phyloP scores from a whole-genome alignment of 35 echinoderm and acorn worm species.

The Ophiothrix spiculata region DNA sequence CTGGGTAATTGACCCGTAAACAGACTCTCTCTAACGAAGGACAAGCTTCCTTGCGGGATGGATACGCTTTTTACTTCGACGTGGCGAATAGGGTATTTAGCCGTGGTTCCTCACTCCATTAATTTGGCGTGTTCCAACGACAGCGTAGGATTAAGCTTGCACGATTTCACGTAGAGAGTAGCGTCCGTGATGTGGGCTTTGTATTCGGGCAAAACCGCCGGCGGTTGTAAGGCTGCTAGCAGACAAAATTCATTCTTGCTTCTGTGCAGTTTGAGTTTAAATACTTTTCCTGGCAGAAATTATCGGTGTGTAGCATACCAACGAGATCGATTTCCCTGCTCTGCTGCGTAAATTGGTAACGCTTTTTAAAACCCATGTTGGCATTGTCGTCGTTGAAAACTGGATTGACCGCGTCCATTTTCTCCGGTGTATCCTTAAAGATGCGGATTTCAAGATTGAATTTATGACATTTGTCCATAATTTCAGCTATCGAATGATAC shows the following conservation, averaged over 20 bases:
- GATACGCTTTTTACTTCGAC: constrained; percentile 31
- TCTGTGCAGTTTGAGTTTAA: constrained; percentile 57
- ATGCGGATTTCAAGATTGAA: too few species aligned
- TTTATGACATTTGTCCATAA: too few species aligned
- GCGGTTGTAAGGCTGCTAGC: constrained; percentile 21
- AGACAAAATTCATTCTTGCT: constrained; percentile 61
- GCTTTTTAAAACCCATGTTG: not conserved
- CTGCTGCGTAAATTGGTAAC: not conserved
- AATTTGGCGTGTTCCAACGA: constrained; percentile 27
- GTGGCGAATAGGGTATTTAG: constrained; percentile 57
- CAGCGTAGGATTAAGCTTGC: constrained; percentile 41
- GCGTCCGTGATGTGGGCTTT: constrained; percentile 42
- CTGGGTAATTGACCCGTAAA: constrained; percentile 26
- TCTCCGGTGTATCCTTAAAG: not conserved
- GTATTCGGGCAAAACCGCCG: constrained; percentile 17
- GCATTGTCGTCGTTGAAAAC: not conserved
- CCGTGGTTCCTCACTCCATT: constrained; percentile 34
- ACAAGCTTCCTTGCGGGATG: constrained; percentile 46
- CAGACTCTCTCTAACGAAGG: constrained; percentile 44
- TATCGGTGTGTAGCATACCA: constrained; percentile 17
- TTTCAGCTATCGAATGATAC: too few species aligned
- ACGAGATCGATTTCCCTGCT: not conserved
- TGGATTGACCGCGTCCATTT: not conserved
- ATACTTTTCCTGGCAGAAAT: constrained; percentile 23
- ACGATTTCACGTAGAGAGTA: constrained; percentile 44